These are phyloP conservation scores for Clamator glandarius DNA, from an alignment of 2,797 vertebrate species.

Conservation along the genomic window DNA sequence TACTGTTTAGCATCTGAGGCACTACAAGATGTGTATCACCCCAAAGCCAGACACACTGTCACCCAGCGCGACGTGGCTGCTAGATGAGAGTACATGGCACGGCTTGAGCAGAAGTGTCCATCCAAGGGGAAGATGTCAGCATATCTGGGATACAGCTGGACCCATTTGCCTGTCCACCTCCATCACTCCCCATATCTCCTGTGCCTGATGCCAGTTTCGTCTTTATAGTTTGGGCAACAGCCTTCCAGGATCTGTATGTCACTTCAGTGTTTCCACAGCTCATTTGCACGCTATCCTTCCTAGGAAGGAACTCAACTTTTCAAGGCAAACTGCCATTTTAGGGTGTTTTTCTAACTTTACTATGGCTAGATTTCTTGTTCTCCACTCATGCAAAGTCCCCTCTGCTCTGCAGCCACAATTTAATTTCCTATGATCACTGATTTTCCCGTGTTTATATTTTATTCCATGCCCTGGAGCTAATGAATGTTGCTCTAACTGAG, in stretches of 20 bases:
- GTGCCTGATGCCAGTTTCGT: not conserved
- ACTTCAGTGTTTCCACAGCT: accelerated
- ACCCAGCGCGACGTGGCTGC: not conserved
- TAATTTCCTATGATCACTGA: not conserved
- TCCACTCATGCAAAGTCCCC: not conserved
- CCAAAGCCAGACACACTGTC: accelerated
- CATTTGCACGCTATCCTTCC: not conserved
- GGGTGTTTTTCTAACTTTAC: not conserved
- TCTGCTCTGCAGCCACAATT: not conserved
- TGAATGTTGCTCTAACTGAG: conserved; percentile 44
- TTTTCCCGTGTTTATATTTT: conserved; percentile 21
- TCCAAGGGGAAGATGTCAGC: not conserved
- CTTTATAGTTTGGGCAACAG: accelerated
- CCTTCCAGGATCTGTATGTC: not conserved
- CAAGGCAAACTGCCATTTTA: not conserved
- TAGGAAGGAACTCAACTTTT: not conserved
- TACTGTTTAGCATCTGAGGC: not conserved
- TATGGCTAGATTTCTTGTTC: not conserved
- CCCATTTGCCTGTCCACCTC: accelerated
- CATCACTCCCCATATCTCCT: not conserved
- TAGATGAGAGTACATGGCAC: not conserved
- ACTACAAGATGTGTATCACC: not conserved
- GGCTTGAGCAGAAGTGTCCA: not conserved
- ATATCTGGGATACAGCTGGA: not conserved
- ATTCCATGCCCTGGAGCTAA: conserved; percentile 13